phyloP scores from a whole-genome alignment of 2,113 vertebrate species.

The Microcebus ravelobensis region DNA sequence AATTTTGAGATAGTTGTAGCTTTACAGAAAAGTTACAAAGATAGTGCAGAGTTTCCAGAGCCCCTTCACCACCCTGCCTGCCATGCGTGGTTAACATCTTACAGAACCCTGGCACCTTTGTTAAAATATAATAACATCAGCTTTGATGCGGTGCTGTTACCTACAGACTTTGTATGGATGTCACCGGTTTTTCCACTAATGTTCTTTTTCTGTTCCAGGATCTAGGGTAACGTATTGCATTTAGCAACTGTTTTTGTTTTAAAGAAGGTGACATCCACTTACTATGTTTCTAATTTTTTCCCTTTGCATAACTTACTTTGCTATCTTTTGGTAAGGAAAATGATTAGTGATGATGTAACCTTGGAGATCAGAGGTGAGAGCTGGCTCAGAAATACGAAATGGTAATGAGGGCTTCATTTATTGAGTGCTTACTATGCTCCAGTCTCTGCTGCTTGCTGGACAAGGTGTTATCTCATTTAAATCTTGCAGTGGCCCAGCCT shows the following conservation, averaged over 20 bases:
- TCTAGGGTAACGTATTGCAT: background rate
- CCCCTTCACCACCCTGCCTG: background rate
- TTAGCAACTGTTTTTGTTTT: slow-evolving; percentile 21
- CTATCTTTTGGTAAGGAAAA: slow-evolving; percentile 64
- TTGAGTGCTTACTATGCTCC: too few species aligned
- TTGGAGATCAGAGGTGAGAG: slow-evolving; percentile 52
- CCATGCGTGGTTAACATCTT: background rate
- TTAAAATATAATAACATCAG: background rate
- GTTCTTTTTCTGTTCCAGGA: background rate
- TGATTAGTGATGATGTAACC: slow-evolving; percentile 50
- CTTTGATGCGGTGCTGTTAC: rapidly evolving
- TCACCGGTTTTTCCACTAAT: background rate
- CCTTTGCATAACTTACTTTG: slow-evolving; percentile 41
- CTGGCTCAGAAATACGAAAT: background rate
- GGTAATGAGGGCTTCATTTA: background rate
- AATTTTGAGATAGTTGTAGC: background rate
- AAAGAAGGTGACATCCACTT: slow-evolving; percentile 11
- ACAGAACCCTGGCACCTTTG: background rate
- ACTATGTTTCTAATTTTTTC: background rate
- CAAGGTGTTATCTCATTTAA: background rate
- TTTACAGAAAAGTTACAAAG: background rate
- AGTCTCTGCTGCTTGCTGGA: background rate
- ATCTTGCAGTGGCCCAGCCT: background rate
- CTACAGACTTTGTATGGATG: background rate
- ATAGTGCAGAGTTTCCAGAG: background rate